Conservation (phyloP, 2,113 vertebrate species). For the Gymnocephalus cernua region DNA sequence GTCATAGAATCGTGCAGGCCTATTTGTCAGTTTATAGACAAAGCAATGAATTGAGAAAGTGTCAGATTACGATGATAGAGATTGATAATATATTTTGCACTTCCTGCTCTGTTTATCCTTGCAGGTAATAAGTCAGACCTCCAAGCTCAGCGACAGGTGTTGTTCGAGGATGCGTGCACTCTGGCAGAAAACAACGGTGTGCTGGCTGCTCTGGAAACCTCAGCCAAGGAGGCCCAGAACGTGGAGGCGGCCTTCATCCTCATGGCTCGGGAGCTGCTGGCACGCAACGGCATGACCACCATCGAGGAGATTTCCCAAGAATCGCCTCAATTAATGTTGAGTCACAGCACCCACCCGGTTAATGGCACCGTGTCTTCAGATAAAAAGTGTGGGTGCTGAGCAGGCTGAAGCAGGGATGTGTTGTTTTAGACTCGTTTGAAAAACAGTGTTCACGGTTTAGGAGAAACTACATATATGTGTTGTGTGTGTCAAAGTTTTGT, state of each 20-base stretch:
- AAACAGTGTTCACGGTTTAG: background rate
- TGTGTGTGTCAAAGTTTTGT: constrained; percentile 11
- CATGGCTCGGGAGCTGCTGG: constrained; percentile 78
- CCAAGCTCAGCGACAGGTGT: constrained; percentile 86
- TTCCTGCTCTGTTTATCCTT: background rate
- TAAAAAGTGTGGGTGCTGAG: constrained; percentile 87
- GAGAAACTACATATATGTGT: constrained; percentile 8
- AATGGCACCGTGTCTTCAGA: constrained; percentile 42
- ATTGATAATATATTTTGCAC: background rate
- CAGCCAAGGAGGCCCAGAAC: constrained; percentile 85
- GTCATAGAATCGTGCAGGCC: no score
- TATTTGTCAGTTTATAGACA: background rate
- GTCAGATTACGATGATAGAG: background rate
- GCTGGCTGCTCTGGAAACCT: constrained; percentile 93
- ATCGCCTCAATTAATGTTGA: constrained; percentile 66
- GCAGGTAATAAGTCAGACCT: constrained; percentile 94
- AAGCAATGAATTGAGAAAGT: background rate
- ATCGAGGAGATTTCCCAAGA: constrained; percentile 81
- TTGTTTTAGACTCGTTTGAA: background rate
- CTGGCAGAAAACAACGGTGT: constrained; percentile 89
- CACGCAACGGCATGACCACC: constrained; percentile 67
- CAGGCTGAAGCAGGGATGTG: background rate
- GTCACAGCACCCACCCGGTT: constrained; percentile 85
- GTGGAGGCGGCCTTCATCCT: constrained; percentile 76
- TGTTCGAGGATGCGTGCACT: constrained; percentile 93